phyloP scores from a whole-genome alignment of 92 coral and sea anemone species.

The Epizoanthus rinbou region DNA sequence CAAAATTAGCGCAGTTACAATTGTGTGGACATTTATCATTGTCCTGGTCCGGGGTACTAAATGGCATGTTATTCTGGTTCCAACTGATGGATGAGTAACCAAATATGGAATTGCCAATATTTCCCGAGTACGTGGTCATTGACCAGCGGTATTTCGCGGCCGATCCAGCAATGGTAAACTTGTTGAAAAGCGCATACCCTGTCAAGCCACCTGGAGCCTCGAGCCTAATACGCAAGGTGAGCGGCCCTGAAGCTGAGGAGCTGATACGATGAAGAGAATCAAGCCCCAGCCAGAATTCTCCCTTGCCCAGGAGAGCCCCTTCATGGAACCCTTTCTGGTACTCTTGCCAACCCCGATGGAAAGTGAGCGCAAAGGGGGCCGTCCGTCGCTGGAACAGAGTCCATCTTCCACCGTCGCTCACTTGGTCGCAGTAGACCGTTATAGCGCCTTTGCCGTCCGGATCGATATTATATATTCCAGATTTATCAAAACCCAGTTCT shows the following conservation, averaged over 20 bases:
- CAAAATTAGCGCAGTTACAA: neutral
- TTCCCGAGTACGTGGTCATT: slow-evolving; percentile 6
- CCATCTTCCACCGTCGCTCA: slow-evolving; percentile 32
- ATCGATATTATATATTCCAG: slow-evolving; percentile 11
- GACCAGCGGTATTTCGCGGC: slow-evolving; percentile 10
- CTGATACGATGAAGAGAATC: neutral
- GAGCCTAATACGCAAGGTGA: neutral
- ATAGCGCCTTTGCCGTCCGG: slow-evolving; percentile 18
- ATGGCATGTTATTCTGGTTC: neutral
- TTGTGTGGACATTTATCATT: neutral
- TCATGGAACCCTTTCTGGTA: slow-evolving; percentile 19
- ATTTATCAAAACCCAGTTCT: slow-evolving; percentile 13
- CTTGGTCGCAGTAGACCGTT: slow-evolving; percentile 31
- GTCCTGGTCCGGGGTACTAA: neutral
- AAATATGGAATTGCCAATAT: slow-evolving; percentile 11
- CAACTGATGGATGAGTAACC: neutral
- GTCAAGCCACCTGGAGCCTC: neutral
- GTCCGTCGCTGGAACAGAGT: slow-evolving; percentile 22
- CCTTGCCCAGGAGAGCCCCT: neutral
- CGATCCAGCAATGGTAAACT: neutral
- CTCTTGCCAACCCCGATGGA: slow-evolving; percentile 1
- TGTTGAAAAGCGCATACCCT: neutral
- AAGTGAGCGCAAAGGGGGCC: neutral
- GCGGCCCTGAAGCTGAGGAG: neutral
- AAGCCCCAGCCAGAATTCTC: slow-evolving; percentile 15